Conservation (phyloP, 2,113 vertebrate genomes). For the Percopsis transmontana region DNA sequence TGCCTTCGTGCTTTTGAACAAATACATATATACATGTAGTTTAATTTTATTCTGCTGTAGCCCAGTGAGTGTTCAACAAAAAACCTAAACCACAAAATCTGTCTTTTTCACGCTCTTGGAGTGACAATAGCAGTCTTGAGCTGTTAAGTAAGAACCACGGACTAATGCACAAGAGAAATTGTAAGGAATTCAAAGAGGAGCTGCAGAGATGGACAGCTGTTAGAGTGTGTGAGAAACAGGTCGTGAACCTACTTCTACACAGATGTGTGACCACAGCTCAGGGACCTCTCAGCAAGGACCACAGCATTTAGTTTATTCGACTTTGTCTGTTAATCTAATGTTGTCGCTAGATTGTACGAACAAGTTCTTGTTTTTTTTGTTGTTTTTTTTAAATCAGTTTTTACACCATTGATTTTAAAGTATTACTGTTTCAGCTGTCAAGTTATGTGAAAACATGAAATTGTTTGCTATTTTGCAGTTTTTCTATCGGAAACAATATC, state of each 20-base stretch:
- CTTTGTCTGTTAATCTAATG: too few relatives aligned
- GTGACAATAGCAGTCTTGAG: conserved; percentile 27
- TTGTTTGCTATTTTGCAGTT: background rate
- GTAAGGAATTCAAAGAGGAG: conserved; percentile 55
- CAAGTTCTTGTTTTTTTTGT: background rate
- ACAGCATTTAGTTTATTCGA: too few relatives aligned
- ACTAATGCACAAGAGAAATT: conserved; percentile 48
- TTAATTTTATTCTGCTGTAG: too few relatives aligned
- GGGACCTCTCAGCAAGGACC: background rate
- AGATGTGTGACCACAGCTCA: conserved; percentile 60
- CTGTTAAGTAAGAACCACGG: conserved; percentile 48
- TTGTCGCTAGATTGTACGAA: background rate
- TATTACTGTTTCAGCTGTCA: background rate
- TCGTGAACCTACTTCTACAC: conserved; percentile 44
- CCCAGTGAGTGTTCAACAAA: too few relatives aligned
- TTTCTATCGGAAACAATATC: background rate
- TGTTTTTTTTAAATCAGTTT: background rate
- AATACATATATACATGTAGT: too few relatives aligned
- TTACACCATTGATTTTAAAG: background rate
- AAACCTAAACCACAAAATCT: too few relatives aligned
- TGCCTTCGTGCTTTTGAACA: too few relatives aligned
- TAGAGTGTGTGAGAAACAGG: conserved; percentile 47
- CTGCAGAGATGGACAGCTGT: conserved; percentile 61
- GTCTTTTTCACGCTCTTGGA: background rate
- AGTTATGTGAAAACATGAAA: background rate